Conservation (phyloP, 2,888 invertebrate genomes). For the Barypeithes pellucidus region DNA sequence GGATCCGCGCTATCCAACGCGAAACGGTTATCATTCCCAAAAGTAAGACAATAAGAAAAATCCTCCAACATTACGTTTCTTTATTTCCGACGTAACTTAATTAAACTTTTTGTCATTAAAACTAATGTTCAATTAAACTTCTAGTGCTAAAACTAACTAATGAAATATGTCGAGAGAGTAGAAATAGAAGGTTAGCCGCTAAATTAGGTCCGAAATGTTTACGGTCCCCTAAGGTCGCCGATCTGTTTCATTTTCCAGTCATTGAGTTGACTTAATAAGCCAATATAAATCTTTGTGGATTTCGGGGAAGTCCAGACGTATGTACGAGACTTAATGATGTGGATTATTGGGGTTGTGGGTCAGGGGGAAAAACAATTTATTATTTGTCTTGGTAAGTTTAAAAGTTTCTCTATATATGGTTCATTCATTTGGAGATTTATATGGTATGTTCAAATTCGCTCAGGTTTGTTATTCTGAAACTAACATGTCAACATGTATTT, state of each 20-base stretch:
- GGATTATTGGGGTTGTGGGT: slow-evolving; percentile 35
- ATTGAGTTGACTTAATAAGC: slow-evolving; percentile 52
- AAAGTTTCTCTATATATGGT: slow-evolving; percentile 2
- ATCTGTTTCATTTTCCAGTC: slow-evolving; percentile 54
- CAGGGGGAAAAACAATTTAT: slow-evolving; percentile 14
- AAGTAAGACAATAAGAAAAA: too few relatives aligned
- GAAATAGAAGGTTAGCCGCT: slow-evolving; percentile 48
- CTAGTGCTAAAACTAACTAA: slow-evolving; percentile 42
- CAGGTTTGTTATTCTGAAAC: too few relatives aligned
- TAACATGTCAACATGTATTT: too few relatives aligned
- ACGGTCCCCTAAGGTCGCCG: slow-evolving; percentile 42
- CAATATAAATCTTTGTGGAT: slow-evolving; percentile 48
- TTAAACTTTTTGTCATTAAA: slow-evolving; percentile 43
- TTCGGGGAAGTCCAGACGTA: slow-evolving; percentile 22
- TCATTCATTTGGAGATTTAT: too few relatives aligned
- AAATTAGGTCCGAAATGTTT: slow-evolving; percentile 49
- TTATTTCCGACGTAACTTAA: slow-evolving; percentile 1
- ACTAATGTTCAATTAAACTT: slow-evolving; percentile 47
- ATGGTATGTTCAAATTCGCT: too few relatives aligned
- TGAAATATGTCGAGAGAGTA: slow-evolving; percentile 43
- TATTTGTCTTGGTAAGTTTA: slow-evolving; percentile 3
- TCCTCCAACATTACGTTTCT: background rate
- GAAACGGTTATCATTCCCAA: too few relatives aligned
- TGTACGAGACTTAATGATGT: slow-evolving; percentile 19
- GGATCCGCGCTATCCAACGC: too few relatives aligned